These are phyloP conservation scores for Leptothorax acervorum DNA, from an alignment of 2,888 invertebrate species.

Conservation along the genomic window DNA sequence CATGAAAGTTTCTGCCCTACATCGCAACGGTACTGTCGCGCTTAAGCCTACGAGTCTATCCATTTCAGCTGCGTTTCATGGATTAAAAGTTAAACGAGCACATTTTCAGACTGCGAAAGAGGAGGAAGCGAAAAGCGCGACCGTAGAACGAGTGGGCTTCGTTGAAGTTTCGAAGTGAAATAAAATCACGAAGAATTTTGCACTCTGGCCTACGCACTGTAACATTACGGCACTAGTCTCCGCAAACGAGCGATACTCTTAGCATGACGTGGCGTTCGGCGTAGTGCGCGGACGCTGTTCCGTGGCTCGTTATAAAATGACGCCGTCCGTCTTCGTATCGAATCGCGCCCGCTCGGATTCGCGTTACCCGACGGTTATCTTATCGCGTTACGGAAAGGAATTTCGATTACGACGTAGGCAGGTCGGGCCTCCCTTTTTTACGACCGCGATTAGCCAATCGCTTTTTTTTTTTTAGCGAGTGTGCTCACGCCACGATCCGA, in stretches of 20 bases:
- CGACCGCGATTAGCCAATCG: conserved; percentile 47
- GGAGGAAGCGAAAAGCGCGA: background rate
- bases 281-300: conserved; percentile 12
- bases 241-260: conserved; percentile 9
- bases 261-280: conserved; percentile 32
- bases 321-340: background rate
- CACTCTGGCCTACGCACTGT: background rate
- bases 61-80: background rate
- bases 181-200: background rate
- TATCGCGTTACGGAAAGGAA: conserved; percentile 72
- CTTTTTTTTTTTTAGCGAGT: background rate
- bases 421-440: conserved; percentile 41
- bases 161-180: background rate
- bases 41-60: background rate
- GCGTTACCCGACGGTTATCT: conserved; percentile 64
- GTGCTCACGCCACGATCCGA: background rate
- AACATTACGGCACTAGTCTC: background rate
- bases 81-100: background rate
- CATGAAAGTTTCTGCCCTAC: background rate
- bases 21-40: background rate
- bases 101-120: background rate
- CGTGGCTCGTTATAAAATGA: conserved; percentile 19
- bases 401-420: conserved; percentile 70
- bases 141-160: background rate
- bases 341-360: conserved; percentile 17